Evolutionary conservation across 2,888 invertebrate genomes (phyloP), one percentile per base, ranked within the genome.

Genomic region (Ceraclea dissimilis): DNA sequence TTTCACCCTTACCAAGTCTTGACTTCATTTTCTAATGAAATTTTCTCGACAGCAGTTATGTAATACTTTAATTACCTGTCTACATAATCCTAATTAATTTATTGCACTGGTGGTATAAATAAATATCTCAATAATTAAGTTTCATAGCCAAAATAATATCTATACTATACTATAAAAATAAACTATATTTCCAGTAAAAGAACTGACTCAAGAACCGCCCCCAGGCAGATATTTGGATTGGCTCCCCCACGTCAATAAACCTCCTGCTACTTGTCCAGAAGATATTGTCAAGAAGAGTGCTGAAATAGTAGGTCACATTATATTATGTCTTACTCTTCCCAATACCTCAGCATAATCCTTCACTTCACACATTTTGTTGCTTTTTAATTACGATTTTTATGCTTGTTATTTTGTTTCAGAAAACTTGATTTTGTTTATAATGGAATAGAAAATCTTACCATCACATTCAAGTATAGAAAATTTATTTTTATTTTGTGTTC

Each of bases 131-230:
- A n/a, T n/a, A n/a, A n/a, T n/a, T n/a, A n/a, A n/a, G n/a, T n/a
- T n/a, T n/a, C n/a, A n/a, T n/a, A n/a, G n/a, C n/a, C n/a, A n/a
- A n/a, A n/a, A n/a, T n/a, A n/a, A n/a, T n/a, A n/a, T n/a, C n/a
- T n/a, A n/a, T n/a, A n/a, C n/a, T n/a, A n/a, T n/a, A n/a, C n/a
- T n/a, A n/a, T n/a, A n/a, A 10, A 26, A 26, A 10, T 26, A 26
- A 26, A 26, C 4, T 26, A 26, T 46, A 19, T 19, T 51, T 31
- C 67, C 67, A 80, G 80, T 79, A 57, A 74, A 70, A 60, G 73
- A 79, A 55, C 67, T 80, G 59, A 71, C 73, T 4, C 69, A 73
- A 59, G 76, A 77, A 62, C 77, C 77, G 1, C 76, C 77, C 4
- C 65, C 64, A 20, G 72, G 73, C 33, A 71, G 78, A 61, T 77